Percentiles rank a stretch among this genome's conserved stretches.
Evolutionary conservation across 2,113 vertebrate genomes (phyloP).

Genomic region (Phaethornis superciliosus): DNA sequence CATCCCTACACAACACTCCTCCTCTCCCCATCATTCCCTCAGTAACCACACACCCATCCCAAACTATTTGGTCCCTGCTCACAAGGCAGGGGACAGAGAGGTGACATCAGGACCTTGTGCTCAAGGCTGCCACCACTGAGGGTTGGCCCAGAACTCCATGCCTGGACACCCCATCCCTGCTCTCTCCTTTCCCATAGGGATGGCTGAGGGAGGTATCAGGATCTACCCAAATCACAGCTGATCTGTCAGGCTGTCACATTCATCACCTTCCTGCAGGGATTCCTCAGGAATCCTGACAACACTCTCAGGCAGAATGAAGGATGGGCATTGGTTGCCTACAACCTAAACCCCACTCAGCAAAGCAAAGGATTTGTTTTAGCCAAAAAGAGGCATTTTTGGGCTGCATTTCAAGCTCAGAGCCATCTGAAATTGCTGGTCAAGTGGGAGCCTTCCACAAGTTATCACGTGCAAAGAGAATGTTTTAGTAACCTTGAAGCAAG

Average conservation of each 20-base stretch:
- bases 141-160: too few species aligned
- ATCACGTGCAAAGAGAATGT: neutral
- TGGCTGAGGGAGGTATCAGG: neutral
- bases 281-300: neutral
- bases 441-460: neutral
- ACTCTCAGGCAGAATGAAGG: neutral
- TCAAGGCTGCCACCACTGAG: conserved; percentile 74
- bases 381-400: neutral
- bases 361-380: neutral
- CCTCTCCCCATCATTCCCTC: too few species aligned
- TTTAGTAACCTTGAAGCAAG: conserved; percentile 53
- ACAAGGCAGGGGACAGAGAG: neutral
- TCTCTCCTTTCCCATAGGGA: neutral
- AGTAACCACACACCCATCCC: too few species aligned
- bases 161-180: too few species aligned
- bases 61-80: too few species aligned
- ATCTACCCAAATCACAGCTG: neutral
- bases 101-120: conserved; percentile 61
- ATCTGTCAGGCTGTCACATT: neutral
- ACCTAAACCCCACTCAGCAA: neutral
- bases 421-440: neutral
- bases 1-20: too few species aligned
- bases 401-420: neutral
- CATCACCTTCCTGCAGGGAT: neutral
- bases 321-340: neutral